phyloP scores from a whole-genome alignment of 2,888 invertebrate species.

The Cynaeus angustus region DNA sequence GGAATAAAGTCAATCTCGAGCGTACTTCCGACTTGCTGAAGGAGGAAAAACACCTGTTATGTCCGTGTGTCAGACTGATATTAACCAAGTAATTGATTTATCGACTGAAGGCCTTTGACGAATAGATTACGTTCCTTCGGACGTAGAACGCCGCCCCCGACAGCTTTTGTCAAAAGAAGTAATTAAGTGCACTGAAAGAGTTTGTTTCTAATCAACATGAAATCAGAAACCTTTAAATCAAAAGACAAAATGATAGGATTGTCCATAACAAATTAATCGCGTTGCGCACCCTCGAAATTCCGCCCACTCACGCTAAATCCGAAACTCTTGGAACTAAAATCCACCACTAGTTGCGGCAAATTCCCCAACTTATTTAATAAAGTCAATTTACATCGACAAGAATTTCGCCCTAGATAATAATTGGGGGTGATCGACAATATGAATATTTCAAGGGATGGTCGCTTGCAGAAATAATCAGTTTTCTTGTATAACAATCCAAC shows the following conservation, averaged over 20 bases:
- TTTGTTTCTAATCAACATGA: background rate
- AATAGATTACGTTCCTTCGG: slow-evolving; percentile 13
- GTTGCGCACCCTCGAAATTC: background rate
- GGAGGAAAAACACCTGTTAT: slow-evolving; percentile 38
- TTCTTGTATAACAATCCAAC: background rate
- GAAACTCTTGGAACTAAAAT: slow-evolving; percentile 18
- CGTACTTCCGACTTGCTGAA: slow-evolving; percentile 3
- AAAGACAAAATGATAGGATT: background rate
- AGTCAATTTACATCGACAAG: slow-evolving; percentile 37
- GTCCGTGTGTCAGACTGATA: slow-evolving; percentile 25
- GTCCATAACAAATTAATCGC: background rate
- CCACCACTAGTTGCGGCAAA: slow-evolving; percentile 22
- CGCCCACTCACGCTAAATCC: slow-evolving; percentile 9
- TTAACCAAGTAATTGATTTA: slow-evolving; percentile 40
- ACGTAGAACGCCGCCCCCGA: background rate
- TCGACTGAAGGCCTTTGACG: slow-evolving; percentile 23
- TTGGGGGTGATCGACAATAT: slow-evolving; percentile 27
- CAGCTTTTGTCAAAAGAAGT: slow-evolving; percentile 5
- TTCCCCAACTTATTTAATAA: slow-evolving; percentile 35
- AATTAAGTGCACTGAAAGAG: background rate
- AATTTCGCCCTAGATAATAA: slow-evolving; percentile 22
- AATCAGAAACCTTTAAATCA: too few species aligned
- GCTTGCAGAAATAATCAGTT: slow-evolving; percentile 1
- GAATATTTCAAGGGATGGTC: slow-evolving; percentile 34
- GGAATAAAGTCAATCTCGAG: slow-evolving; percentile 32